Conservation (phyloP, 1,140 invertebrate genomes). For the Euglossa dilemma region DNA sequence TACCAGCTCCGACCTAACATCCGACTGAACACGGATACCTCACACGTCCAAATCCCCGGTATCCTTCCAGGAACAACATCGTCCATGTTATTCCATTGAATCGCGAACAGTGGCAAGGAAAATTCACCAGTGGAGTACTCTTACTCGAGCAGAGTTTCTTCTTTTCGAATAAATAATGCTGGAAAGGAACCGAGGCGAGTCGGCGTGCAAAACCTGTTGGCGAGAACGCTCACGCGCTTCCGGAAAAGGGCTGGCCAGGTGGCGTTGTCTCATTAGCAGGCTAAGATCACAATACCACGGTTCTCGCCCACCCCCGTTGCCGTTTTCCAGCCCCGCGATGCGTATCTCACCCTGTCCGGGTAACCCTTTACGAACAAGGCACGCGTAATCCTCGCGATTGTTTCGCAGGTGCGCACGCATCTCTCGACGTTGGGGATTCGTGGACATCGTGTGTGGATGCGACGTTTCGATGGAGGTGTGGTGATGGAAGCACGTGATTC, state of each 20-base stretch:
- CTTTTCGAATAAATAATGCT: background rate
- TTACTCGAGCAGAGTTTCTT: too few relatives aligned
- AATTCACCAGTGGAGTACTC: too few relatives aligned
- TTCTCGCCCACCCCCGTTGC: constrained; percentile 21
- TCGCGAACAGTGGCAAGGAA: too few relatives aligned
- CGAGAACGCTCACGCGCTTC: constrained; percentile 41
- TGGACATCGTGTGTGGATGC: too few relatives aligned
- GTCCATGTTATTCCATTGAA: too few relatives aligned
- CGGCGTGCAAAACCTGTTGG: constrained; percentile 46
- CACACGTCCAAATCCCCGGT: too few relatives aligned
- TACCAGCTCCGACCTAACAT: too few relatives aligned
- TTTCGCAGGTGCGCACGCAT: constrained; percentile 37
- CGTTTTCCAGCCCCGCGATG: constrained; percentile 57
- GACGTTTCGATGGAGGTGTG: too few relatives aligned
- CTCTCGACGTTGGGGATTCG: too few relatives aligned
- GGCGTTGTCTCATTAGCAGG: constrained; percentile 70
- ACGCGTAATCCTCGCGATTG: constrained; percentile 48
- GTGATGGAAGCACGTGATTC: too few relatives aligned
- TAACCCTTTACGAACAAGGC: constrained; percentile 58
- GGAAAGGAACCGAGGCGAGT: background rate
- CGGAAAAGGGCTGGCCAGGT: constrained; percentile 42
- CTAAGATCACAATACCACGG: constrained; percentile 64
- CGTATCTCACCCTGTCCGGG: constrained; percentile 55
- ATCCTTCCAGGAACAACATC: too few relatives aligned
- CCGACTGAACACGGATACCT: too few relatives aligned